Percentiles rank a stretch among this genome's conserved stretches.
Evolutionary conservation across 1,140 invertebrate genomes (phyloP).

Genomic region (Halyomorpha halys): DNA sequence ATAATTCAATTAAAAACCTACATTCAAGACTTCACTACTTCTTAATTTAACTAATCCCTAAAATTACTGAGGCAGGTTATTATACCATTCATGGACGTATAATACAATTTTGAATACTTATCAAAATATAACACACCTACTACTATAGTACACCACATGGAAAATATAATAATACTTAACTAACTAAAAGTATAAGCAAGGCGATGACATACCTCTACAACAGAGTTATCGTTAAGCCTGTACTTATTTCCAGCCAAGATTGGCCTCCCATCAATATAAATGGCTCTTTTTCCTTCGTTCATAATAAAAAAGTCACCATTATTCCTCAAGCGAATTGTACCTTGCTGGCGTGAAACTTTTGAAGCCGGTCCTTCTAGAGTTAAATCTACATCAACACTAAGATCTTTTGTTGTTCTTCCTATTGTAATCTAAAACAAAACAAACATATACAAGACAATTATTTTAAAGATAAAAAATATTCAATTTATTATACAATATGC

Average conservation of each 20-base stretch:
- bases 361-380: constrained; percentile 79
- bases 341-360: constrained; percentile 77
- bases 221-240: constrained; percentile 82
- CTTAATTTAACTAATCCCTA: no score
- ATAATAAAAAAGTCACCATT: constrained; percentile 89
- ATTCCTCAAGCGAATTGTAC: constrained; percentile 77
- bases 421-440: constrained; percentile 64
- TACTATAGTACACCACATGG: no score
- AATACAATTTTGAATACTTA: no score
- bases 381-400: constrained; percentile 87
- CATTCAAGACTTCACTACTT: no score
- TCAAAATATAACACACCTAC: no score
- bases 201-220: constrained; percentile 70
- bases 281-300: constrained; percentile 89
- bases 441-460: not conserved
- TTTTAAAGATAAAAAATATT: no score
- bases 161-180: no score
- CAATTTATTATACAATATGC: no score
- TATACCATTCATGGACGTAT: no score
- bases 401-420: constrained; percentile 78
- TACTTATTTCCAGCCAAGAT: constrained; percentile 76
- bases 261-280: constrained; percentile 87
- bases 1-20: no score
- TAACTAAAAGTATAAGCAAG: no score
- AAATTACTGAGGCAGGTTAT: no score